A percentile compares a stretch with the other conserved stretches of the same genome.
These are phyloP conservation scores for Hipposideros larvatus DNA, from an alignment of 2,797 vertebrate genomes.

Conservation along the genomic window DNA sequence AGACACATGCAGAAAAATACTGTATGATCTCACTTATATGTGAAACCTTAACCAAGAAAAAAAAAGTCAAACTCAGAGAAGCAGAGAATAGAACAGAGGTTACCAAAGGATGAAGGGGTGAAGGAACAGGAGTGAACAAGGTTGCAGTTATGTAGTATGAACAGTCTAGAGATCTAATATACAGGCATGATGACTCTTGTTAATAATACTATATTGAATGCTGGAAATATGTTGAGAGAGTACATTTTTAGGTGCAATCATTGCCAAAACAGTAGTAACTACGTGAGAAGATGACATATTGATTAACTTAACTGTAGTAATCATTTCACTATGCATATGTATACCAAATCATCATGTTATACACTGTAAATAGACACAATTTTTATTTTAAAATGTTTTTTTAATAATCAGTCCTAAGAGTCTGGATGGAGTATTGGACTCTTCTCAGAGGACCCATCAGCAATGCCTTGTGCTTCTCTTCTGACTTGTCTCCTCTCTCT, in stretches of 20 bases:
- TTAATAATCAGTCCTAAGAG: background rate
- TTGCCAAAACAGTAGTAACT: background rate
- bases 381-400: background rate
- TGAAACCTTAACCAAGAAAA: too few relatives aligned
- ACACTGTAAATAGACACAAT: background rate
- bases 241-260: background rate
- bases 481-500: background rate
- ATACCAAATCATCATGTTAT: background rate
- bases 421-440: background rate
- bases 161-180: background rate
- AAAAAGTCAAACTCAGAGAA: background rate
- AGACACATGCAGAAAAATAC: background rate
- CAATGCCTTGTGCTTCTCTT: background rate
- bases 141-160: background rate
- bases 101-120: too few relatives aligned
- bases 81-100: background rate
- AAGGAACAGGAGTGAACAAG: background rate
- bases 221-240: background rate
- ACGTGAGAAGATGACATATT: background rate
- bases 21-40: background rate
- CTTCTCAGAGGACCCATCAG: background rate
- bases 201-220: background rate
- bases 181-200: background rate
- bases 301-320: background rate
- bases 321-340: background rate